Base-by-base conservation (phyloP, 1,140 invertebrate species). In the Trachymyrmex septentrionalis region DNA sequence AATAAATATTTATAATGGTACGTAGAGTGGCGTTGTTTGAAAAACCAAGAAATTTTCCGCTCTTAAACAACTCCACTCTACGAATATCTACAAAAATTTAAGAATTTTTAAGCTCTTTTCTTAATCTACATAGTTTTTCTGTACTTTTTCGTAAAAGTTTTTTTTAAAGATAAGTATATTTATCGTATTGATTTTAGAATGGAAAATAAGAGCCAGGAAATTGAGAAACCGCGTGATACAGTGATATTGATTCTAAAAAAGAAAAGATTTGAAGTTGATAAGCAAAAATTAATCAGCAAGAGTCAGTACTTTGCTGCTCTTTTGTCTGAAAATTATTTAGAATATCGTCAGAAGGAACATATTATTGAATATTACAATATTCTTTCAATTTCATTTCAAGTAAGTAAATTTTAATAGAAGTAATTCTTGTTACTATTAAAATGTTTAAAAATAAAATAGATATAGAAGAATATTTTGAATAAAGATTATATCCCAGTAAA, bases 301-400 rank as follows among this genome's bases (percentile, higher is more conserved):
- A 93, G 92, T 24, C 38, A 44, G 0, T 93, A 93, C 30, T 93
- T 93, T 38, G 75, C 81, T 1, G 85, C 86, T 0, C 90, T 93
- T 67, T 86, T 93, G 7, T 92, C 90, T 0, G 64, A 64, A 10
- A 88, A 90, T 55, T 93, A 91, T 64, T 66, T 27, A 10, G 92
- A 93, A 71, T 81, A 80, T 24, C n/a, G 5, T 9, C 57, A 75
- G 1, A 75, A 86, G 5, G 88, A 93, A 69, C 80, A 91, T 12
- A 16, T 61, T 30, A 91, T 93, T n/a, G 90, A 93, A 59, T 93
- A 91, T 66, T 66, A 38, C 0, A 38, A 90, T 4, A 89, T 93
- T 57, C 5, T 77, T 38, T 14, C 63, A 0, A 14, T 0, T 9
- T 90, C 85, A 10, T 90, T 93, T 1, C 10, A 93, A 88, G 93